These are phyloP conservation scores for Mesochorus sp. DNA, from an alignment of 2,888 invertebrate species.

Conservation along the genomic window DNA sequence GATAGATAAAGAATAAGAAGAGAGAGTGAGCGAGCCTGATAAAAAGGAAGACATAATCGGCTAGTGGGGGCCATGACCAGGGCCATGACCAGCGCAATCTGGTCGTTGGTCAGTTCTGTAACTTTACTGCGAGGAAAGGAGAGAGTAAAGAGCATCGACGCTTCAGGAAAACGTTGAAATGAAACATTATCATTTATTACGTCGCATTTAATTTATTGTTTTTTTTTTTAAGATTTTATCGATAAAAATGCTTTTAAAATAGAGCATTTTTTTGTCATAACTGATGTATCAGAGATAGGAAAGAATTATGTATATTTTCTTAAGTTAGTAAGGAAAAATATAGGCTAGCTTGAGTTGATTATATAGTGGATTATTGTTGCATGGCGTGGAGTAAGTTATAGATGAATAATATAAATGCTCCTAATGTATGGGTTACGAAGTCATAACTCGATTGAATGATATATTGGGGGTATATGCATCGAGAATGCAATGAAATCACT, in stretches of 20 bases:
- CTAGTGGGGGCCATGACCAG: conserved; percentile 54
- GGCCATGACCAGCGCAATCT: conserved; percentile 80
- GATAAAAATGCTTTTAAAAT: conserved; percentile 5
- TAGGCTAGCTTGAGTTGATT: neutral
- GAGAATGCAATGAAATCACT: conserved; percentile 50
- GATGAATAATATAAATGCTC: conserved; percentile 15
- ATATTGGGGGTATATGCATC: neutral
- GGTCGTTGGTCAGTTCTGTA: conserved; percentile 77
- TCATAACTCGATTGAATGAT: conserved; percentile 37
- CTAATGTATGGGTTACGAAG: conserved; percentile 38
- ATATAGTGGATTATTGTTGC: neutral
- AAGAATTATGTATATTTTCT: neutral
- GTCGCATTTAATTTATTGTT: too few relatives aligned
- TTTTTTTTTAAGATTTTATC: neutral
- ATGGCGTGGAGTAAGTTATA: neutral
- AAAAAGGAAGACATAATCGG: conserved; percentile 60
- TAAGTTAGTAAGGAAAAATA: conserved; percentile 4
- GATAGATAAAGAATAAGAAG: conserved; percentile 50
- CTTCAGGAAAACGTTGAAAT: too few relatives aligned
- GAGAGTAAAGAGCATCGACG: neutral
- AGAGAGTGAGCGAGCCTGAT: conserved; percentile 45
- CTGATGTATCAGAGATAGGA: neutral
- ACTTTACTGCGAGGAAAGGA: neutral
- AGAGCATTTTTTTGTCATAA: neutral
- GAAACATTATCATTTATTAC: too few relatives aligned